Percentiles rank a stretch among this genome's conserved stretches.
Evolutionary conservation across 2,797 vertebrate species (phyloP).

Genomic region (Euphonia xanthogaster): DNA sequence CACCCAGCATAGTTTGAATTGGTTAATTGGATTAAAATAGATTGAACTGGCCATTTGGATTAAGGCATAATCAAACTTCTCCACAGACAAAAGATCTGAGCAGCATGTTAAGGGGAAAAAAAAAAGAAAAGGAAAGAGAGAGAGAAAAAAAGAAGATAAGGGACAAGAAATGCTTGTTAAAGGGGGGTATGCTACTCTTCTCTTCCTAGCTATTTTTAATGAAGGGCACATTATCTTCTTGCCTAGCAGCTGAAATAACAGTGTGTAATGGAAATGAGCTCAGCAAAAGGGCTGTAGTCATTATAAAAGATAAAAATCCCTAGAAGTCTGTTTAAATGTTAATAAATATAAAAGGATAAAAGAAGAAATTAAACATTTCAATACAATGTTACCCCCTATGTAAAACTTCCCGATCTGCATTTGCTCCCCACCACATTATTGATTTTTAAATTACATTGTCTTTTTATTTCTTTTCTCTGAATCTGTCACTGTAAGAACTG

Average conservation of each 20-base stretch:
- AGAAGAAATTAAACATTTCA: constrained; percentile 12
- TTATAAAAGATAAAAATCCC: constrained; percentile 54
- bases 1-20: constrained; percentile 54
- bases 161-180: constrained; percentile 55
- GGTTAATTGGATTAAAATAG: constrained; percentile 73
- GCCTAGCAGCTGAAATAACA: constrained; percentile 59
- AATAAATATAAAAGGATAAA: constrained; percentile 53
- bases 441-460: constrained; percentile 71
- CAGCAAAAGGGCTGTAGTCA: constrained; percentile 35
- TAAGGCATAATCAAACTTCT: constrained; percentile 65
- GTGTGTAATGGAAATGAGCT: constrained; percentile 60
- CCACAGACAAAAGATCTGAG: constrained; percentile 50
- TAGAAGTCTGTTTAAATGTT: constrained; percentile 54
- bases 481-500: constrained; percentile 60
- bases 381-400: neutral
- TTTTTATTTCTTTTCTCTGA: constrained; percentile 65
- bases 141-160: neutral
- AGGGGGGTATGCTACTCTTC: neutral
- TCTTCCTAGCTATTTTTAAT: constrained; percentile 34
- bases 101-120: neutral
- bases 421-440: constrained; percentile 22
- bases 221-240: constrained; percentile 49
- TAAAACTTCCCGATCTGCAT: constrained; percentile 16
- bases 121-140: neutral
- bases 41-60: constrained; percentile 66